Evolutionary conservation across 2,888 invertebrate species (phyloP).

Genomic region (Sarcophaga subvicina): DNA sequence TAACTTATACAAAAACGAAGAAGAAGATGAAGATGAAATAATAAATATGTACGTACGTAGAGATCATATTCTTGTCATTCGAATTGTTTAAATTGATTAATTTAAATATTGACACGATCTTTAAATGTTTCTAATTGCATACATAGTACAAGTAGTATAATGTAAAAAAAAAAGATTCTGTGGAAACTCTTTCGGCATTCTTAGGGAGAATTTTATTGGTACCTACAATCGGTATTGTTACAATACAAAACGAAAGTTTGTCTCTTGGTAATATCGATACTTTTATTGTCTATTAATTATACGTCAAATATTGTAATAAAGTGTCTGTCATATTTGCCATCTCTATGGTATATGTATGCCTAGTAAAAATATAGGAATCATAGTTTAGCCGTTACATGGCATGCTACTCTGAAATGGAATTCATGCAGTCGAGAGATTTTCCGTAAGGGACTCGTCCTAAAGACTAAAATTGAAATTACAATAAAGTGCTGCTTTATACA

Average conservation of each 20-base stretch:
- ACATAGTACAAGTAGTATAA: constrained; percentile 9
- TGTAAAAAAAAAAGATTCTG: background rate
- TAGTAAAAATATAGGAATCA: no score
- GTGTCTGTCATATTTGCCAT: no score
- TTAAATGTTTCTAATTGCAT: constrained; percentile 40
- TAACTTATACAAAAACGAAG: background rate
- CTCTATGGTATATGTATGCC: no score
- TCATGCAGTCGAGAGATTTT: no score
- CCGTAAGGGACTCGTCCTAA: no score
- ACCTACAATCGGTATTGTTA: background rate
- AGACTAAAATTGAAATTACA: no score
- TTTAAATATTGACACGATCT: constrained; percentile 69
- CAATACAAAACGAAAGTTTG: background rate
- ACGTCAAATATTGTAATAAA: no score
- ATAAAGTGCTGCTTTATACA: no score
- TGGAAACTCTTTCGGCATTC: background rate
- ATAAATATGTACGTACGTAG: constrained; percentile 16
- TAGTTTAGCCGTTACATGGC: no score
- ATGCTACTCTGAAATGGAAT: no score
- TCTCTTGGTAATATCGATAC: no score
- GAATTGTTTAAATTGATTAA: constrained; percentile 64
- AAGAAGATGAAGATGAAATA: background rate
- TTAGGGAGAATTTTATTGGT: background rate
- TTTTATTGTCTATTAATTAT: no score
- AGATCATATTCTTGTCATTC: constrained; percentile 44